Percentiles rank a stretch among this genome's conserved stretches.
Conservation (phyloP, 2,797 vertebrate species). For the Coilia nasus region DNA sequence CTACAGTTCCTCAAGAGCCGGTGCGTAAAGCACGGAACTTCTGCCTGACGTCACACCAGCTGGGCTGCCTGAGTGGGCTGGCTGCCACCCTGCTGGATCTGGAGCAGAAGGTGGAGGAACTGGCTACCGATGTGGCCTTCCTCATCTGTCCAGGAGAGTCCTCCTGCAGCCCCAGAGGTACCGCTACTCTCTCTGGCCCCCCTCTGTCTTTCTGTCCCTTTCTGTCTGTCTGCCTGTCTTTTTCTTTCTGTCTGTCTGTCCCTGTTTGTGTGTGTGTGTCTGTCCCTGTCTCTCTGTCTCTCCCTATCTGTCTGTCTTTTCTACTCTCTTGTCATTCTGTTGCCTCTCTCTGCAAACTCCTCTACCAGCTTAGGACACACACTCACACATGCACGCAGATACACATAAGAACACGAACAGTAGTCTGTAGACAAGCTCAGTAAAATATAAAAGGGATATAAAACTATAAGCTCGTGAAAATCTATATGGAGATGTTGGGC, state of each 20-base stretch:
- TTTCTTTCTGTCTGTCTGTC: not conserved
- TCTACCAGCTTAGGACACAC: not conserved
- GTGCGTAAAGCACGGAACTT: slow-evolving; percentile 74
- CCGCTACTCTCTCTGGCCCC: not conserved
- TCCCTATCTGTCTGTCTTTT: not conserved
- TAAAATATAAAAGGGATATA: slow-evolving; percentile 24
- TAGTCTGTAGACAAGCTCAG: slow-evolving; percentile 22
- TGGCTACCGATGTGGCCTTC: slow-evolving; percentile 77
- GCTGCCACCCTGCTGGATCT: slow-evolving; percentile 80
- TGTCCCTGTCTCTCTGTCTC: not conserved
- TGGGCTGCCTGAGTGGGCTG: slow-evolving; percentile 83
- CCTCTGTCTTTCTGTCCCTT: not conserved
- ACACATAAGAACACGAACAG: slow-evolving; percentile 10
- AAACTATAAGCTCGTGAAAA: slow-evolving; percentile 25
- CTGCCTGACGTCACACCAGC: slow-evolving; percentile 84
- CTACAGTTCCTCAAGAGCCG: slow-evolving; percentile 56
- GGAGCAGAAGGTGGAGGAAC: slow-evolving; percentile 81
- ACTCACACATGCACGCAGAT: not conserved
- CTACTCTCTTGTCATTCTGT: not conserved
- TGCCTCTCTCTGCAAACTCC: not conserved
- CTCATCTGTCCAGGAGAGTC: slow-evolving; percentile 71
- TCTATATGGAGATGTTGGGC: slow-evolving; percentile 19
- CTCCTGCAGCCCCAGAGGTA: slow-evolving; percentile 81
- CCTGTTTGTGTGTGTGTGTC: not conserved
- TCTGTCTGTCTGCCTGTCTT: not conserved